Evolutionary conservation across 2,113 vertebrate genomes (phyloP), one percentile per base, ranked within the genome.

Genomic region (Thinocorus orbignyianus): DNA sequence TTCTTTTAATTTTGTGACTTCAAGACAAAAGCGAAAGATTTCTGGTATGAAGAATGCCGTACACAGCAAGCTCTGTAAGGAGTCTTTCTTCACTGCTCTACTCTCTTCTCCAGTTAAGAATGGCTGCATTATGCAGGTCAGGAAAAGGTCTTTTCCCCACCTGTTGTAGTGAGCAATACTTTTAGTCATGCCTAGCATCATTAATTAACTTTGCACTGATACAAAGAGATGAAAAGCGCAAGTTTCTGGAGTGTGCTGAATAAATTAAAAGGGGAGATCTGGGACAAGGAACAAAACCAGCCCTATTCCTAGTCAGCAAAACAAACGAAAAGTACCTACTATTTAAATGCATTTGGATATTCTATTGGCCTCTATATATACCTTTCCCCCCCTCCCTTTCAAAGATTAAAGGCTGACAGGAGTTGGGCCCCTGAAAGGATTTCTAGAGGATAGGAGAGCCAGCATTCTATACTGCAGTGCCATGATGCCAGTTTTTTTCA

Each of bases 361-460:
- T 58, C 7, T 4, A 5, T 49, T 64, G 26, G 17, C 7, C 35
- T 30, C 31, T 46, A 0, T 2, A 12, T 39, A 14, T 6, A 2
- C 22, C 16, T 54, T 52, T 42, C 41, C 41, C 10, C 18, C 10
- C 10, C 13, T 7, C 3, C n/a, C 19, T 58, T 69, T 64, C 28
- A 30, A 20, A 37, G 39, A 11, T 48, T 20, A 30, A 81, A 57
- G 23, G 25, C 37, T 73, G 8, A 62, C 30, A 58, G 22, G 65
- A 33, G n/a, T 33, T 90, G 66, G 7, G 26, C 17, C 55, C 19
- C 72, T 49, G 39, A 35, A 72, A 25, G 30, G 7, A 22, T 18
- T 90, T 74, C 55, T 80, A 33, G 35, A 24, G 25, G 26, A 17
- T 2, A 10, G 58, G 44, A 62, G 37, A 73, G 39, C 37, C 60